Evolutionary conservation across 2,113 vertebrate species (phyloP), one percentile per base, ranked within the genome.

Genomic region (Gila orcuttii): DNA sequence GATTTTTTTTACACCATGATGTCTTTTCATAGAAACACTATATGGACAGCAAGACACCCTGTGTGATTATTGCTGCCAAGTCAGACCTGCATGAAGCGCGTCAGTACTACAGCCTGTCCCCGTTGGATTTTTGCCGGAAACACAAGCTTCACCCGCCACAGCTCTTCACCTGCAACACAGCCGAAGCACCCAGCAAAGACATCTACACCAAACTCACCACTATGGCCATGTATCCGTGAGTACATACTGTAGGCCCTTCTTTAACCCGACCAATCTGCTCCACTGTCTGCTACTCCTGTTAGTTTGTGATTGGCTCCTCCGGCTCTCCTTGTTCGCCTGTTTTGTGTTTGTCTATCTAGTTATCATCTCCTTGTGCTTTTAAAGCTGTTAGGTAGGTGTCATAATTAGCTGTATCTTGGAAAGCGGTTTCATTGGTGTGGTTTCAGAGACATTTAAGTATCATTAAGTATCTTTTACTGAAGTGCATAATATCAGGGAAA

Each of bases 221-320:
- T 19, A 98, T 99, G 97, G 97, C 98, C 90, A 99, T 99, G 97
- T 99, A 99, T 90, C 98, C 98, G 98, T 99, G 96, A 99, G 98
- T 98, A 96, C 89, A 82, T 57, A 23, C 55, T 57, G 19, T 23
- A 6, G 23, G 9, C 25, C 25, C 62, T 68, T 50, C 13, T 45
- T 64, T 17, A 19, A 17, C 50, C 3, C 19, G 13, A 55, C 68
- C 47, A 12, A 71, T 68, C n/a, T 84, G 84, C 47, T 87, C 86
- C 86, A 19, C 39, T 23, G 4, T 31, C 55, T 31, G 13, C 90
- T 87, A 83, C 85, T 86, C 19, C 10, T 77, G 28, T 47, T 73
- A 62, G 33, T 42, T 66, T 17, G 21, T 81, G 9, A 9, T 33
- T 36, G 59, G 36, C 9, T 6, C 52, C 52, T n/a, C 39, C 5